A percentile compares a stretch with the other conserved stretches of the same genome.
Conservation (phyloP, 1,140 invertebrate species). For the Asbolus verrucosus region DNA sequence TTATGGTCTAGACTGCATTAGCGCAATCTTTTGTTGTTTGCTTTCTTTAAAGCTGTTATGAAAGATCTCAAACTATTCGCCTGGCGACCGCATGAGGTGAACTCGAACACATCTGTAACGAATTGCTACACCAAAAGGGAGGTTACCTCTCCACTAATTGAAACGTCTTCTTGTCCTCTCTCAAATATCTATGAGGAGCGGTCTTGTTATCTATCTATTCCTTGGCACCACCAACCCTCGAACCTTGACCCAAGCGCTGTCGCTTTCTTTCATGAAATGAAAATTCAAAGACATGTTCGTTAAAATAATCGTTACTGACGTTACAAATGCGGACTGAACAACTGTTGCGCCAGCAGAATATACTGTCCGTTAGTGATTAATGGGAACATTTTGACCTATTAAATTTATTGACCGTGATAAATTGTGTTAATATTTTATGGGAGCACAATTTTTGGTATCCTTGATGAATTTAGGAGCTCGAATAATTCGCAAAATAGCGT, state of each 20-base stretch:
- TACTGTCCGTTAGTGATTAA: neutral
- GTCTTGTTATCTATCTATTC: neutral
- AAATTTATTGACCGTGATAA: neutral
- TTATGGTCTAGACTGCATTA: conserved; percentile 31
- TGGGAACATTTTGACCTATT: neutral
- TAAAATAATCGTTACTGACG: neutral
- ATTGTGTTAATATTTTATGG: no score
- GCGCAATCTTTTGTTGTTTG: conserved; percentile 21
- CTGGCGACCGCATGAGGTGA: neutral
- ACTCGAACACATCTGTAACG: conserved; percentile 27
- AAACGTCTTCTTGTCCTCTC: neutral
- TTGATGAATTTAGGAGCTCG: no score
- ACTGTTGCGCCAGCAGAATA: conserved; percentile 18
- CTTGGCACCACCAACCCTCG: no score
- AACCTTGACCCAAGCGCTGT: no score
- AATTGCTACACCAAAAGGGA: conserved; percentile 47
- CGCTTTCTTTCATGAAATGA: no score
- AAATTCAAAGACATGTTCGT: neutral
- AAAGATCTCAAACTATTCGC: conserved; percentile 26
- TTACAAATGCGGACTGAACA: neutral
- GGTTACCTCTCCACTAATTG: conserved; percentile 46
- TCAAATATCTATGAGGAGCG: conserved; percentile 1
- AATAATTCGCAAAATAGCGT: no score
- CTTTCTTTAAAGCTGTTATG: conserved; percentile 28
- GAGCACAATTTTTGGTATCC: no score